phyloP scores from a whole-genome alignment of 2,888 invertebrate genomes.

The Plebejus melissa region DNA sequence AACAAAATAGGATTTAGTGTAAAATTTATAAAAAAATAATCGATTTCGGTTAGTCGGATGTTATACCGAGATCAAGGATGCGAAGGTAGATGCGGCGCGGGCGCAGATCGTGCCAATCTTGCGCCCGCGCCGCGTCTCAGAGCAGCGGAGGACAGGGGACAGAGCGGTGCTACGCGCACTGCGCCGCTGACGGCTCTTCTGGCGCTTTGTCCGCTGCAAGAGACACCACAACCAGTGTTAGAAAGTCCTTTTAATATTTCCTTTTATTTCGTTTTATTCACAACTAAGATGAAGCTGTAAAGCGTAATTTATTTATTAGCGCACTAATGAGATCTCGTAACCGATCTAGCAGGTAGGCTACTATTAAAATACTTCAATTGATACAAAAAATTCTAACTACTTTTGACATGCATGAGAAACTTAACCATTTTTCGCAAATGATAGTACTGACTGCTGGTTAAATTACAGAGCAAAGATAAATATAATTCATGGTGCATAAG shows the following conservation, averaged over 20 bases:
- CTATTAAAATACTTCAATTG: background rate
- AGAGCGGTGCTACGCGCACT: conserved; percentile 72
- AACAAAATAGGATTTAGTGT: conserved; percentile 54
- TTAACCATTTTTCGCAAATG: background rate
- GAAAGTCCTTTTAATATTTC: conserved; percentile 67
- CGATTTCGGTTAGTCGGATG: conserved; percentile 70
- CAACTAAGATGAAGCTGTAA: conserved; percentile 49
- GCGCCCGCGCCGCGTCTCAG: conserved; percentile 44
- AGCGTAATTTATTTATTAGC: conserved; percentile 38
- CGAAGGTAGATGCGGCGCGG: conserved; percentile 54
- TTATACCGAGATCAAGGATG: conserved; percentile 77
- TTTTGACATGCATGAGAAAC: background rate
- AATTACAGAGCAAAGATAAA: background rate
- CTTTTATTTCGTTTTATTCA: conserved; percentile 42
- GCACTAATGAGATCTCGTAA: conserved; percentile 38
- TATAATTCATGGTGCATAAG: too few species aligned
- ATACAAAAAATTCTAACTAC: background rate
- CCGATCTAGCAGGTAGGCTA: conserved; percentile 19
- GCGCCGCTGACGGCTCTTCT: conserved; percentile 79
- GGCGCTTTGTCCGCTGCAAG: conserved; percentile 78
- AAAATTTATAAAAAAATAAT: conserved; percentile 67
- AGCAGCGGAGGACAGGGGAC: conserved; percentile 33
- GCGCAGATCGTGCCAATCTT: conserved; percentile 35
- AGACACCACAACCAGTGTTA: conserved; percentile 79
- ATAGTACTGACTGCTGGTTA: background rate